These are phyloP conservation scores for Lepidonotus clava DNA, from an alignment of 2,888 invertebrate genomes.

Conservation along the genomic window DNA sequence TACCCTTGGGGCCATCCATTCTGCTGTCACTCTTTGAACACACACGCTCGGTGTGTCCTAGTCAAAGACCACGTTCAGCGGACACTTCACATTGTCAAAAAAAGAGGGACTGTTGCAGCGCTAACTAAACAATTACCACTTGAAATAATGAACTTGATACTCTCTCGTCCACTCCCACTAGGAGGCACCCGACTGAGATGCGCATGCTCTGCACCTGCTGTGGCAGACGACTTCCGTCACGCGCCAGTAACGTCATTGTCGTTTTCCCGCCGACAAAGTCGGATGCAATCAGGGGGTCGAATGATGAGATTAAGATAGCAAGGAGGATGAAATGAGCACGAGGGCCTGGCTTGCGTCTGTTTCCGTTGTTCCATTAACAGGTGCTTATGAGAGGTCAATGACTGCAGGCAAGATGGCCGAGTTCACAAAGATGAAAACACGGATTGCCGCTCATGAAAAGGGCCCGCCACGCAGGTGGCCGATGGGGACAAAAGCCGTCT, in stretches of 20 bases:
- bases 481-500: background rate
- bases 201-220: background rate
- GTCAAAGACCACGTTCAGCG: background rate
- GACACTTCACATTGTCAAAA: background rate
- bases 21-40: background rate
- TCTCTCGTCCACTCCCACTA: background rate
- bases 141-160: background rate
- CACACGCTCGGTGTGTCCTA: background rate
- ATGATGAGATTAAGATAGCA: slow-evolving; percentile 22
- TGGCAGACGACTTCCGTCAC: background rate
- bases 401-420: background rate
- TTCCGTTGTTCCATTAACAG: background rate
- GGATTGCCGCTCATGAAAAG: background rate
- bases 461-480: background rate
- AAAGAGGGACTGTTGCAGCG: background rate
- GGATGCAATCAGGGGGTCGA: background rate
- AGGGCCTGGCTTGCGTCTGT: background rate
- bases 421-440: background rate
- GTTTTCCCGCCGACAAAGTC: background rate
- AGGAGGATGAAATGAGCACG: background rate
- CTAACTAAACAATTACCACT: background rate
- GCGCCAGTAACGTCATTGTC: background rate
- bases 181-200: background rate
- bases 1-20: too few species aligned
- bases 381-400: slow-evolving; percentile 1